A percentile compares a stretch with the other conserved stretches of the same genome.
phyloP scores from a whole-genome alignment of 2,113 vertebrate species.

The Serinus canaria region DNA sequence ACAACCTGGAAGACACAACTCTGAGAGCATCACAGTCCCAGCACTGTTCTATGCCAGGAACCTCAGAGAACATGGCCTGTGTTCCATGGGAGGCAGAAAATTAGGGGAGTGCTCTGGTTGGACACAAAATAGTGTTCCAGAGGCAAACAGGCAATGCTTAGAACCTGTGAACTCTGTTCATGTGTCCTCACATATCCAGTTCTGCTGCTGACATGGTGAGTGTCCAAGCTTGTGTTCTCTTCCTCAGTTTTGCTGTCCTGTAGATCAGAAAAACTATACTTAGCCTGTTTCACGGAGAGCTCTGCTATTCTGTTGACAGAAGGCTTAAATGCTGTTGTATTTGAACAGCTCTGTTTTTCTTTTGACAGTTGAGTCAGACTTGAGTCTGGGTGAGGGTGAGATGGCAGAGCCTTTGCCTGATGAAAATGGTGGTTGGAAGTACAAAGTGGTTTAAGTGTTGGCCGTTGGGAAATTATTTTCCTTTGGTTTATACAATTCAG shows the following conservation, averaged over 20 bases:
- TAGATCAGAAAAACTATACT: background rate
- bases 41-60: background rate
- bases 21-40: background rate
- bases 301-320: background rate
- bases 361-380: background rate
- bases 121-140: background rate
- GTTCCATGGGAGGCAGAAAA: background rate
- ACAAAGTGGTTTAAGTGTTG: background rate
- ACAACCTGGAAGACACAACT: background rate
- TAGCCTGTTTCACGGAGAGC: background rate
- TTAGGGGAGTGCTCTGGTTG: background rate
- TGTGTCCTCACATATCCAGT: background rate
- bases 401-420: background rate
- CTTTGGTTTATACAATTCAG: background rate
- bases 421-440: background rate
- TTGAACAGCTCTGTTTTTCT: background rate
- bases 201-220: background rate
- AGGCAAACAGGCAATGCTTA: background rate
- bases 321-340: background rate
- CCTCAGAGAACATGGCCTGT: background rate
- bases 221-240: background rate
- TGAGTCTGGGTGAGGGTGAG: background rate
- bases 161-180: background rate
- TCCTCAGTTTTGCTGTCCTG: background rate
- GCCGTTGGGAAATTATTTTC: background rate